Conservation (phyloP, 2,888 invertebrate species). For the Parnassius apollo region DNA sequence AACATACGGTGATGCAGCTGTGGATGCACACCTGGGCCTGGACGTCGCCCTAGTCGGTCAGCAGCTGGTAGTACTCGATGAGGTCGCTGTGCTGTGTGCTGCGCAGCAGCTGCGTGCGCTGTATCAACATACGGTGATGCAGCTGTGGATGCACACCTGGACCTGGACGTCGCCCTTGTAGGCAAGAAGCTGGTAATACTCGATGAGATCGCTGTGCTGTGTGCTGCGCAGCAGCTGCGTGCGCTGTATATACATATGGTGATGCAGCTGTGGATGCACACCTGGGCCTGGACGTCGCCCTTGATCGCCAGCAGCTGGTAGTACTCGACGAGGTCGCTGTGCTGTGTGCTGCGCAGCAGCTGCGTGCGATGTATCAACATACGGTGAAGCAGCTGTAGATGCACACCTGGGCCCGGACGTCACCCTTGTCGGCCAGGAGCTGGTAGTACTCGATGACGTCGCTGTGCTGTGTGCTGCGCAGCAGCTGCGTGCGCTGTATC, state of each 20-base stretch:
- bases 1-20: no score
- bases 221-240: conserved; percentile 89
- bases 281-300: conserved; percentile 98
- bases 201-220: no score
- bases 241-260: conserved; percentile 65
- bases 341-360: conserved; percentile 91
- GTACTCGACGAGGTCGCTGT: conserved; percentile 98
- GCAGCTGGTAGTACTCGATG: background rate
- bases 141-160: conserved; percentile 82
- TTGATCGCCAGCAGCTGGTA: conserved; percentile 98
- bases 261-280: conserved; percentile 40
- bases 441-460: conserved; percentile 99
- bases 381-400: conserved; percentile 6
- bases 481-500: conserved; percentile 75
- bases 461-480: conserved; percentile 95
- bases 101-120: conserved; percentile 50
- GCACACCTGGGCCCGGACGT: conserved; percentile 94
- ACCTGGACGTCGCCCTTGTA: conserved; percentile 99
- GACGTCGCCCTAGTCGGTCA: background rate
- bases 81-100: conserved; percentile 72
- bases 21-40: conserved; percentile 86
- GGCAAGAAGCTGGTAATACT: conserved; percentile 54
- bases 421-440: conserved; percentile 96
- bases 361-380: conserved; percentile 79
- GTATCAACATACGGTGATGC: conserved; percentile 78